Conservation (phyloP, 2,797 vertebrate species). For the Dicrostonyx torquatus region DNA sequence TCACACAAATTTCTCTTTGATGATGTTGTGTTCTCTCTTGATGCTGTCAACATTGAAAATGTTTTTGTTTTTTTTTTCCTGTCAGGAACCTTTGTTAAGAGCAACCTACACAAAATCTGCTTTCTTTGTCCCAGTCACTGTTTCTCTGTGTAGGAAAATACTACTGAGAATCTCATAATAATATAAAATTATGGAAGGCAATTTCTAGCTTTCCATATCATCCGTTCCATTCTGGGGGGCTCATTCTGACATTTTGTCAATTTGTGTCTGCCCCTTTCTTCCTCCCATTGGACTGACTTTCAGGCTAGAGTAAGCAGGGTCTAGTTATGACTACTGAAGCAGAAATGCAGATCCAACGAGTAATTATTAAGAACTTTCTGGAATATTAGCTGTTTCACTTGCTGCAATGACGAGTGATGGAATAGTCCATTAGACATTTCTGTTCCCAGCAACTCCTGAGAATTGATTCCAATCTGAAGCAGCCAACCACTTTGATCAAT, state of each 20-base stretch:
- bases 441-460: constrained; percentile 86
- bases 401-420: constrained; percentile 85
- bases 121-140: constrained; percentile 74
- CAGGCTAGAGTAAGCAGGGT: constrained; percentile 84
- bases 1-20: constrained; percentile 56
- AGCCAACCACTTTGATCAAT: constrained; percentile 89
- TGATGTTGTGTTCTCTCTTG: constrained; percentile 68
- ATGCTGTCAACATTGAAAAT: constrained; percentile 63
- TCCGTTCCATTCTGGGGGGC: constrained; percentile 47
- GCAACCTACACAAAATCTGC: constrained; percentile 82
- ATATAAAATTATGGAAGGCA: constrained; percentile 78
- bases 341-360: constrained; percentile 89
- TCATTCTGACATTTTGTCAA: constrained; percentile 79
- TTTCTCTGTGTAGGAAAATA: constrained; percentile 83
- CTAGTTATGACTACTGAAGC: constrained; percentile 85
- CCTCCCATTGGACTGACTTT: constrained; percentile 83
- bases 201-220: constrained; percentile 64
- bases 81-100: constrained; percentile 72
- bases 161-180: constrained; percentile 86
- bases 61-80: constrained; percentile 74
- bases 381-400: constrained; percentile 89
- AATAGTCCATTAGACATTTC: constrained; percentile 90
- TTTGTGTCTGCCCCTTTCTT: constrained; percentile 81
- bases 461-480: constrained; percentile 91
- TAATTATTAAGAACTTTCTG: constrained; percentile 90